These are phyloP conservation scores for Tokudaia tokunoshimensis DNA, from an alignment of 2,797 vertebrate genomes.

Conservation along the genomic window DNA sequence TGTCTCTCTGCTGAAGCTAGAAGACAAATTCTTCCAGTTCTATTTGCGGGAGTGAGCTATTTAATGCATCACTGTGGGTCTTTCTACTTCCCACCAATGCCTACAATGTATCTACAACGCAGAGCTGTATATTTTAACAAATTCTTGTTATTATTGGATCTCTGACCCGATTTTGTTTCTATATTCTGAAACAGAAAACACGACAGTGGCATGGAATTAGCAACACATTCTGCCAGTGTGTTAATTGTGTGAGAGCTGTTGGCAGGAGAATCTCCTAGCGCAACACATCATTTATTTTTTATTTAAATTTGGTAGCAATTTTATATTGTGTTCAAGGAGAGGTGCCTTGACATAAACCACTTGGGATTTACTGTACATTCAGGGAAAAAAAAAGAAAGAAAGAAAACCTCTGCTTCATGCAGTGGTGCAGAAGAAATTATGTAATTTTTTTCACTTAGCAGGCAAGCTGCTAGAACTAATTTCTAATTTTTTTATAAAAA, in stretches of 20 bases:
- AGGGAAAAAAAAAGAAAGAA: neutral
- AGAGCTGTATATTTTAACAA: slow-evolving; percentile 82
- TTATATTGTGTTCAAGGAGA: slow-evolving; percentile 83
- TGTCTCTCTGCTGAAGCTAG: slow-evolving; percentile 15
- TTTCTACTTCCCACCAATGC: slow-evolving; percentile 69
- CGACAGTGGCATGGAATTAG: slow-evolving; percentile 74
- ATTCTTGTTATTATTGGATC: slow-evolving; percentile 79
- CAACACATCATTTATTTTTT: slow-evolving; percentile 81
- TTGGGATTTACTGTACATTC: slow-evolving; percentile 72
- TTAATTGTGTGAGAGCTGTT: slow-evolving; percentile 85
- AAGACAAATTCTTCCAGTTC: slow-evolving; percentile 66
- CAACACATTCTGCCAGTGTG: slow-evolving; percentile 79
- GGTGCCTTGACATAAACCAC: slow-evolving; percentile 77
- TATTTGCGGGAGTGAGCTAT: slow-evolving; percentile 81
- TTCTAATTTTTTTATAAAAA: slow-evolving; percentile 76
- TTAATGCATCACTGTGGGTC: slow-evolving; percentile 78
- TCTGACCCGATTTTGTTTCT: slow-evolving; percentile 82
- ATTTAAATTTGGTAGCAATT: slow-evolving; percentile 81
- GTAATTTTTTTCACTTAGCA: slow-evolving; percentile 69
- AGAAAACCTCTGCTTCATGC: slow-evolving; percentile 29
- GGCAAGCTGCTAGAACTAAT: slow-evolving; percentile 63
- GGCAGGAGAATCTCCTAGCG: slow-evolving; percentile 77
- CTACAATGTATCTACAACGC: slow-evolving; percentile 73
- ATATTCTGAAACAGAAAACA: slow-evolving; percentile 73
- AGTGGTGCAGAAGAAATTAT: slow-evolving; percentile 77